phyloP scores from a whole-genome alignment of 2,113 vertebrate species.

The Cryptotis parvus region DNA sequence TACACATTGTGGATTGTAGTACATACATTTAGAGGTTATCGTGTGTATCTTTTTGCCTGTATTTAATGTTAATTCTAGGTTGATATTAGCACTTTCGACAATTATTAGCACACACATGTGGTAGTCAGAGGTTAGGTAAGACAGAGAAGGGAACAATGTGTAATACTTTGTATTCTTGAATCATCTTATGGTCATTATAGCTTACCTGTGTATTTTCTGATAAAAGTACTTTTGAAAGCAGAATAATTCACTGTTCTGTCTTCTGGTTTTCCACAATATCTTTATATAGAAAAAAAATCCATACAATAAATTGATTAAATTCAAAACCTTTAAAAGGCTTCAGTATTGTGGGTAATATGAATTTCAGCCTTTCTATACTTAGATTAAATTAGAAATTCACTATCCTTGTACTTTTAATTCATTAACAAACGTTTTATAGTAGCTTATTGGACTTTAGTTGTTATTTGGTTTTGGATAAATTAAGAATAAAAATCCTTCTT shows the following conservation, averaged over 20 bases:
- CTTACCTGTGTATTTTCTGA: constrained; percentile 35
- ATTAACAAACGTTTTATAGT: neutral
- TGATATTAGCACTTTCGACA: too few species aligned
- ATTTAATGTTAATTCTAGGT: too few species aligned
- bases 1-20: too few species aligned
- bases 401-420: neutral
- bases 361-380: neutral
- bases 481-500: neutral
- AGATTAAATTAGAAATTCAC: constrained; percentile 16
- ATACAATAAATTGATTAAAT: neutral
- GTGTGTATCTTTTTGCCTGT: too few species aligned
- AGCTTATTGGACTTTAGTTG: neutral
- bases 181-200: neutral
- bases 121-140: too few species aligned
- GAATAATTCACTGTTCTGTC: neutral
- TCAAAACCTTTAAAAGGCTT: neutral
- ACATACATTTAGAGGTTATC: too few species aligned
- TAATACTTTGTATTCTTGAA: neutral
- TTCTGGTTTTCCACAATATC: neutral
- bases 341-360: neutral
- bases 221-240: neutral
- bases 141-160: too few species aligned
- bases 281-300: constrained; percentile 33
- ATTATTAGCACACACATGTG: too few species aligned
- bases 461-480: neutral